Evolutionary conservation across 2,888 invertebrate genomes (phyloP).

Genomic region (Volucella zonaria): DNA sequence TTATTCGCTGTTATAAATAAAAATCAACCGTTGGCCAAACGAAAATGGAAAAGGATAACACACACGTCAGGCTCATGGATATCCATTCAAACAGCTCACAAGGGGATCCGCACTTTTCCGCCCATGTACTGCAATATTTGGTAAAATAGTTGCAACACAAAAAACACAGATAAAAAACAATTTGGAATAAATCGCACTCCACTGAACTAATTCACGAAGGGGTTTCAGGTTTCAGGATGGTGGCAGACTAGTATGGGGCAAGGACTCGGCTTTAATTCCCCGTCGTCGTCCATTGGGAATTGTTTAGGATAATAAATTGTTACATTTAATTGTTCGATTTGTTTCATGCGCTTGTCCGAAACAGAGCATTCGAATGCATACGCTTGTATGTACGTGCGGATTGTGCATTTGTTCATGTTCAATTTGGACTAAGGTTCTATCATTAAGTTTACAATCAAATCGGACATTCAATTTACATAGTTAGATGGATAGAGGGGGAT

Average conservation of each 20-base stretch:
- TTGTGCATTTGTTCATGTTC: too few species aligned
- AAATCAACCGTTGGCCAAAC: constrained; percentile 57
- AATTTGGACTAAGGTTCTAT: too few species aligned
- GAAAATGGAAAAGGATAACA: constrained; percentile 67
- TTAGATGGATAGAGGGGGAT: too few species aligned
- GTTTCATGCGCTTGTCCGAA: constrained; percentile 13
- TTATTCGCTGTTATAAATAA: constrained; percentile 65
- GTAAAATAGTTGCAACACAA: constrained; percentile 11
- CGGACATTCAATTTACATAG: too few species aligned
- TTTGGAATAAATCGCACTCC: constrained; percentile 58
- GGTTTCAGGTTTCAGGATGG: too few species aligned
- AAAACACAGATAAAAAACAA: constrained; percentile 1
- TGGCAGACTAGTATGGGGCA: background rate
- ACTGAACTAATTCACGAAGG: constrained; percentile 33
- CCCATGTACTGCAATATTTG: background rate
- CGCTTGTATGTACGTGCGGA: too few species aligned
- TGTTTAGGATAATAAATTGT: constrained; percentile 73
- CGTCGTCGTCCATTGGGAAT: constrained; percentile 44
- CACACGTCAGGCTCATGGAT: background rate
- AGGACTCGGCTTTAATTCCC: background rate
- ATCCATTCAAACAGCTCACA: too few species aligned
- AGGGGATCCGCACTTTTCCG: too few species aligned
- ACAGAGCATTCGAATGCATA: background rate
- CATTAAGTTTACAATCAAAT: too few species aligned
- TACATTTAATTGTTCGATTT: constrained; percentile 72